Base-by-base conservation (phyloP, 2,888 invertebrate genomes). In the Lepidocyrtoides sp. region DNA sequence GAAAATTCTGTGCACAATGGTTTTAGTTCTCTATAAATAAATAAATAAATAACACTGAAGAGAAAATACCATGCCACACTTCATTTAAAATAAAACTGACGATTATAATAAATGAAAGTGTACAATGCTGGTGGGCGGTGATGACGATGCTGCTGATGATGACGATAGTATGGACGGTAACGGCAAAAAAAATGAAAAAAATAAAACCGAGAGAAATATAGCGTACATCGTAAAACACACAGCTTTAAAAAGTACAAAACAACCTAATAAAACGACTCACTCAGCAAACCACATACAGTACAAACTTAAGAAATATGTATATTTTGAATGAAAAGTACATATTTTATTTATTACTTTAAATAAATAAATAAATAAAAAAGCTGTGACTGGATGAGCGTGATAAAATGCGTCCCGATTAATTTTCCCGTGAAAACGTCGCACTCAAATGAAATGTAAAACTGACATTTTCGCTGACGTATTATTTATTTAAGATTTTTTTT, bases 341-440 rank as follows among this genome's bases (percentile, higher is more conserved):
- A n/a, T n/a, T n/a, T n/a, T n/a, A n/a, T n/a, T n/a, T n/a, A n/a
- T n/a, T n/a, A n/a, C n/a, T n/a, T n/a, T n/a, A n/a, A n/a, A n/a
- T n/a, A n/a, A n/a, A n/a, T n/a, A n/a, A n/a, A n/a, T n/a, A n/a
- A n/a, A n/a, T n/a, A n/a, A 44, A 14, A 63, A 69, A 36, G 66
- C 66, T 69, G 60, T 63, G 26, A 14, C 12, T 3, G n/a, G 12
- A 1, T 5, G 2, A 20, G 48, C 14, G 41, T 75, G 75, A 75
- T 75, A 75, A 75, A 75, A 75, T 48, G 26, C 20, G 48, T 44
- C 14, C 75, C 23, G 75, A 75, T 75, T 75, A 75, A 75, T 75
- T 75, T 75, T 44, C 20, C 23, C 75, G 17, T 44, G n/a, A n/a
- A n/a, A n/a, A n/a, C n/a, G n/a, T n/a, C n/a, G n/a, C n/a, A n/a